Base-by-base conservation (phyloP, 2,888 invertebrate genomes). In the Rhodophaea formosa region DNA sequence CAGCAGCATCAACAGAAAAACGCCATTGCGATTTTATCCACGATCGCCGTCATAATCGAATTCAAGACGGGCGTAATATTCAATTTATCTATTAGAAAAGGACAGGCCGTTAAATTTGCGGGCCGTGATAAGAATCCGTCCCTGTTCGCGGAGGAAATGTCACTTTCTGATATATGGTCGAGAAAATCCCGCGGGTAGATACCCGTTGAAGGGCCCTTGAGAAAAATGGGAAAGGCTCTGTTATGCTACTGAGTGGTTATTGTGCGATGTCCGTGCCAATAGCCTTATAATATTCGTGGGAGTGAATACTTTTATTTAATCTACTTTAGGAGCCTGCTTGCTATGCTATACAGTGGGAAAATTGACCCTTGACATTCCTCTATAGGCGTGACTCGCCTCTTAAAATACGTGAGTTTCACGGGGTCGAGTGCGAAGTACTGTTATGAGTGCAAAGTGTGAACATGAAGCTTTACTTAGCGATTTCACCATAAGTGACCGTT, bases 71-170 rank as follows among this genome's bases (percentile, higher is more conserved):
- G 23, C 45, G 30, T 45, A 57, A 45, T 56, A 62, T 59, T 62
- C 56, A 62, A 62, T 62, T 62, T 57, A 58, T 51, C 49, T 58
- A 53, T 49, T 56, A 59, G 51, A 46, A 47, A 45, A 45, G 54
- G 42, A 49, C 47, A 51, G 44, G 29, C 58, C 53, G 53, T 56
- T 56, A 58, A 62, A 59, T 62, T 58, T 52, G 55, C 30, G 32
- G 32, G 32, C 39, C 49, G 58, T 53, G 59, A 59, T 56, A 53
- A 58, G 62, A 62, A 59, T 59, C 23, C 46, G 35, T 30, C 51
- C 53, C 49, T 17, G 39, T 43, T 49, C 17, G 42, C 35, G 44
- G 17, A 51, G 32, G 8, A 35, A 47, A 59, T 46, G 59, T 53
- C 53, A 58, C 15, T 35, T n/a, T 16, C 17, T 51, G 35, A 51